Base-by-base conservation (phyloP, 1,140 invertebrate species). In the Zophobas atratus region DNA sequence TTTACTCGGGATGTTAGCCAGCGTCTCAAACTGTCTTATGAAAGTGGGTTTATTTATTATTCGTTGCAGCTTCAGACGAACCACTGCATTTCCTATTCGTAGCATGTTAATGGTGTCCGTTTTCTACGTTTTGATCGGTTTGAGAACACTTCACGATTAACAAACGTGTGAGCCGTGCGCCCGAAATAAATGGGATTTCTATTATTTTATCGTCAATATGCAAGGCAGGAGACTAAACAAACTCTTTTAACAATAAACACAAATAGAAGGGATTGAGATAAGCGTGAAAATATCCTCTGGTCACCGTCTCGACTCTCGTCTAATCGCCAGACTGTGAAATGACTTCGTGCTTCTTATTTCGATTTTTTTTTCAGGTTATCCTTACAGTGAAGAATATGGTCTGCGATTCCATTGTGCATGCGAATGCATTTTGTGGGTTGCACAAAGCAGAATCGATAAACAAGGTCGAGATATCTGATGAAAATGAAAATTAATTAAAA, bases 31-130 rank as follows among this genome's bases (percentile, higher is more conserved):
- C 33, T 75, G 55, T 75, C 49, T 75, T 41, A 51, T 57, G 34
- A 60, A 56, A 56, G 34, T 55, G 39, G 43, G 55, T 67, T 43
- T 67, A 67, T 67, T 67, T 67, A 67, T 67, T 67, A 67, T 67
- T 67, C 60, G 60, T 63, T 63, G 36, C 57, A 67, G 60, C 60
- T 63, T 67, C 8, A 67, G 60, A 60, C 43, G 43, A 51, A 51
- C 60, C 60, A 67, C 60, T 67, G 60, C 60, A 67, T 67, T 67
- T 67, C 60, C 60, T 67, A 67, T 67, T 67, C 60, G 43, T 39
- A 43, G 39, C 60, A 67, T 67, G 60, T 41, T 48, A 33, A 67
- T 67, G 38, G 20, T 41, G 60, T 67, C 60, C 60, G 60, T 43
- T 51, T 20, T 51, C 2, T 51, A 51, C 49, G 20, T 51, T 20